Conservation (phyloP, 2,888 invertebrate species). For the Limnephilus marmoratus region DNA sequence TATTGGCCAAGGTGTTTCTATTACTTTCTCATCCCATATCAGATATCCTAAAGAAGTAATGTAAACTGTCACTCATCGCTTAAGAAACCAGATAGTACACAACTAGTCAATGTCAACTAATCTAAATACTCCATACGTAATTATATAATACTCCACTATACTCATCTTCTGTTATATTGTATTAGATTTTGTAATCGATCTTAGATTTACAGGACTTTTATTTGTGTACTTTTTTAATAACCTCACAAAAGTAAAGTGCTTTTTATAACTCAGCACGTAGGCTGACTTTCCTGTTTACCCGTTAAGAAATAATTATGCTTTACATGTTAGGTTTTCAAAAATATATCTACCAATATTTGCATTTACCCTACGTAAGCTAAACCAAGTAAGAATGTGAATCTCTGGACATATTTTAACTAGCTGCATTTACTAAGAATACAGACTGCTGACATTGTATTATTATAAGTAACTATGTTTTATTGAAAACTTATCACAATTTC, state of each 20-base stretch:
- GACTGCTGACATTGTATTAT: slow-evolving; percentile 43
- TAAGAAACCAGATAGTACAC: slow-evolving; percentile 18
- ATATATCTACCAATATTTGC: slow-evolving; percentile 52
- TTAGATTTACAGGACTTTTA: slow-evolving; percentile 23
- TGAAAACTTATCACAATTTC: slow-evolving; percentile 56
- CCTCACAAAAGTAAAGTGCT: slow-evolving; percentile 24
- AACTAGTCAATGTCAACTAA: slow-evolving; percentile 43
- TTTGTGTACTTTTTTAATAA: slow-evolving; percentile 22
- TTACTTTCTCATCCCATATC: slow-evolving; percentile 18
- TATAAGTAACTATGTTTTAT: slow-evolving; percentile 40
- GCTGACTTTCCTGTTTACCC: slow-evolving; percentile 34
- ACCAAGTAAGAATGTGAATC: background rate
- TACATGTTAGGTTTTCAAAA: slow-evolving; percentile 60
- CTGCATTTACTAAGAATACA: slow-evolving; percentile 52
- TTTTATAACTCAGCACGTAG: background rate
- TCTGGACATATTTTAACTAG: slow-evolving; percentile 43
- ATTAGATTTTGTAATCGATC: slow-evolving; percentile 38
- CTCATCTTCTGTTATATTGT: slow-evolving; percentile 24
- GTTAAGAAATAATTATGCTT: slow-evolving; percentile 49
- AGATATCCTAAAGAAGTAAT: slow-evolving; percentile 30
- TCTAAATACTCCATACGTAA: slow-evolving; percentile 16
- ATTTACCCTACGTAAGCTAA: slow-evolving; percentile 43
- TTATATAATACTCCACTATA: slow-evolving; percentile 42
- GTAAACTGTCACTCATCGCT: slow-evolving; percentile 22
- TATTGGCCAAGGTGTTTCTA: slow-evolving; percentile 4